phyloP scores from a whole-genome alignment of 2,888 invertebrate genomes.

The Monochamus alternatus region DNA sequence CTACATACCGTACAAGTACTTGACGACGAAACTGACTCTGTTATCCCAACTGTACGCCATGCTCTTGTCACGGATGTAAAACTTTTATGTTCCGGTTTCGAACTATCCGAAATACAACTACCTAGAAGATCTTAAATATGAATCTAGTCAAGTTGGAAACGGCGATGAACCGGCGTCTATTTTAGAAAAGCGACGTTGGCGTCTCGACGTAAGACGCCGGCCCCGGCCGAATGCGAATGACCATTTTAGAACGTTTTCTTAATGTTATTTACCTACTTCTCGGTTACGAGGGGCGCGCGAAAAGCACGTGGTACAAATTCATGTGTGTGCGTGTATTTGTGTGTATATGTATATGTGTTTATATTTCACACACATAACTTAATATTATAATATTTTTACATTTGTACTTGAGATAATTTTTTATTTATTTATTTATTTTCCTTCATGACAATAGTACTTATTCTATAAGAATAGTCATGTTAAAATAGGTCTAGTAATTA shows the following conservation, averaged over 20 bases:
- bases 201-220: conserved; percentile 38
- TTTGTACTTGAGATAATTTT: no score
- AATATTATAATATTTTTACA: no score
- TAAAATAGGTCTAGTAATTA: no score
- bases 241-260: conserved; percentile 36
- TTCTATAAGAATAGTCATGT: no score
- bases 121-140: conserved; percentile 45
- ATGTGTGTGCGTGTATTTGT: not conserved
- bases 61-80: conserved; percentile 25
- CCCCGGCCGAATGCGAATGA: conserved; percentile 27
- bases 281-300: not conserved
- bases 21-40: conserved; percentile 86
- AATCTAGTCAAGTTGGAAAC: conserved; percentile 50
- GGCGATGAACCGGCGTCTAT: conserved; percentile 59
- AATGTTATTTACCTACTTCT: conserved; percentile 18
- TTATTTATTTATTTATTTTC: no score
- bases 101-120: conserved; percentile 37
- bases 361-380: no score
- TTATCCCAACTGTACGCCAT: conserved; percentile 91
- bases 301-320: not conserved
- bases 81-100: conserved; percentile 17
- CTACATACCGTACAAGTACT: conserved; percentile 85
- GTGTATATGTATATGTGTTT: no score
- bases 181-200: conserved; percentile 56
- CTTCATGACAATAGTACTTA: no score